These are phyloP conservation scores for Tridacna gigas DNA, from an alignment of 2,888 invertebrate genomes.

Conservation along the genomic window DNA sequence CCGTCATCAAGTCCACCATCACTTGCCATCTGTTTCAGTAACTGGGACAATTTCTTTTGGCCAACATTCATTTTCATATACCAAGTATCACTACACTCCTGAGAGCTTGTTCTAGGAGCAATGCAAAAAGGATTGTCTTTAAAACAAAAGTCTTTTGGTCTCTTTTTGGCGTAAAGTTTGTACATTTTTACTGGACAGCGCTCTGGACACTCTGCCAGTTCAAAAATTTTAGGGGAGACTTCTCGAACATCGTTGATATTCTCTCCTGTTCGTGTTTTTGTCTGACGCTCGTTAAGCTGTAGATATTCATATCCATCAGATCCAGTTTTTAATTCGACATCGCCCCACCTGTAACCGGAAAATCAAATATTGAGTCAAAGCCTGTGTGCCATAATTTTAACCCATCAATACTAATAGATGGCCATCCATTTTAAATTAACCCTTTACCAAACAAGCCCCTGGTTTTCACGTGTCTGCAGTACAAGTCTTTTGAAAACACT, in stretches of 20 bases:
- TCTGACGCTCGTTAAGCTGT: slow-evolving; percentile 31
- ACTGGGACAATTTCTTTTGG: slow-evolving; percentile 31
- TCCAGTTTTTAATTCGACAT: slow-evolving; percentile 26
- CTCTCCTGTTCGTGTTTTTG: background rate
- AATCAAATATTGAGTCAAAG: too few species aligned
- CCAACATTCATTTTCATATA: slow-evolving; percentile 27
- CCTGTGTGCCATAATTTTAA: background rate
- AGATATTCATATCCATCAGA: slow-evolving; percentile 33
- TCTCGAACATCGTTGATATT: slow-evolving; percentile 1
- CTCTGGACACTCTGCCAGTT: background rate
- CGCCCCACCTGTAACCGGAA: slow-evolving; percentile 40
- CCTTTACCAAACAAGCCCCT: too few species aligned
- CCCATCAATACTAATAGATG: background rate
- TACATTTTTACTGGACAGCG: slow-evolving; percentile 4
- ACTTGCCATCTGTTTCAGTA: slow-evolving; percentile 40
- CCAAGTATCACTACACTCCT: slow-evolving; percentile 19
- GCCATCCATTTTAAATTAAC: too few species aligned
- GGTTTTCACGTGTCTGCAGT: too few species aligned
- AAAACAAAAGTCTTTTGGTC: background rate
- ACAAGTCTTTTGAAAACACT: too few species aligned
- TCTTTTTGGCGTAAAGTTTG: background rate
- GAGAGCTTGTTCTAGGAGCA: slow-evolving; percentile 11
- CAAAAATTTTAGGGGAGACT: slow-evolving; percentile 1
- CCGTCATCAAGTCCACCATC: slow-evolving; percentile 29
- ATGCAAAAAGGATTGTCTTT: slow-evolving; percentile 43